Conservation (phyloP, 2,113 vertebrate genomes). For the Bufo bufo region DNA sequence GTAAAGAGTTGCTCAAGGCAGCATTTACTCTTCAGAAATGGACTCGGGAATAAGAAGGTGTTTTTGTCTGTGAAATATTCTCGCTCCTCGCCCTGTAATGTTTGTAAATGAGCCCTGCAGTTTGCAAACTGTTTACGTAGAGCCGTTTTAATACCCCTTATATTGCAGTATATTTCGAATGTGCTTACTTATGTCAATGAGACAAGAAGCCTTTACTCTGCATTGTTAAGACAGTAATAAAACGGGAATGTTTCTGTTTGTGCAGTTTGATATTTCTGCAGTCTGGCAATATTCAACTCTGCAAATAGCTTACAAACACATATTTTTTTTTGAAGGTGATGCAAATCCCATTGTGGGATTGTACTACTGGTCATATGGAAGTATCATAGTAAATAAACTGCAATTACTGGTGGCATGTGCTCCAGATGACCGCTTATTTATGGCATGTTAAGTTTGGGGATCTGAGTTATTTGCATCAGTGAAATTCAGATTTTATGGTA, state of each 20-base stretch:
- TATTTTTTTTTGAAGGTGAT: conserved; percentile 50
- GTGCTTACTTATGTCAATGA: conserved; percentile 59
- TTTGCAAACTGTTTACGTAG: conserved; percentile 52
- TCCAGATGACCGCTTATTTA: conserved; percentile 22
- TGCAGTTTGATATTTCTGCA: conserved; percentile 59
- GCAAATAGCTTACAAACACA: conserved; percentile 56
- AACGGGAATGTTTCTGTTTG: conserved; percentile 57
- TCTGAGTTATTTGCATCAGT: neutral
- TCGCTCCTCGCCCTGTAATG: conserved; percentile 43
- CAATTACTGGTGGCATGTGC: conserved; percentile 42
- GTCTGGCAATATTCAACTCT: conserved; percentile 55
- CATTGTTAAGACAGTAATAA: conserved; percentile 59
- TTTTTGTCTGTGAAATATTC: conserved; percentile 45
- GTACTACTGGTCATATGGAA: conserved; percentile 55
- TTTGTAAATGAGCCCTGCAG: conserved; percentile 40
- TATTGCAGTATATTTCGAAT: conserved; percentile 58
- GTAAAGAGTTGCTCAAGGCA: conserved; percentile 33
- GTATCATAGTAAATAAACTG: conserved; percentile 52
- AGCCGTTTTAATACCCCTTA: conserved; percentile 58
- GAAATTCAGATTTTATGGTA: neutral
- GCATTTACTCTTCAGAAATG: conserved; percentile 22
- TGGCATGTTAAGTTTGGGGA: neutral
- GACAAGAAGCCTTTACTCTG: conserved; percentile 53
- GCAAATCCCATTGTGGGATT: conserved; percentile 58
- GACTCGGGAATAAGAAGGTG: conserved; percentile 45